These are phyloP conservation scores for Hyppa rectilinea DNA, from an alignment of 2,888 invertebrate genomes.

Conservation along the genomic window DNA sequence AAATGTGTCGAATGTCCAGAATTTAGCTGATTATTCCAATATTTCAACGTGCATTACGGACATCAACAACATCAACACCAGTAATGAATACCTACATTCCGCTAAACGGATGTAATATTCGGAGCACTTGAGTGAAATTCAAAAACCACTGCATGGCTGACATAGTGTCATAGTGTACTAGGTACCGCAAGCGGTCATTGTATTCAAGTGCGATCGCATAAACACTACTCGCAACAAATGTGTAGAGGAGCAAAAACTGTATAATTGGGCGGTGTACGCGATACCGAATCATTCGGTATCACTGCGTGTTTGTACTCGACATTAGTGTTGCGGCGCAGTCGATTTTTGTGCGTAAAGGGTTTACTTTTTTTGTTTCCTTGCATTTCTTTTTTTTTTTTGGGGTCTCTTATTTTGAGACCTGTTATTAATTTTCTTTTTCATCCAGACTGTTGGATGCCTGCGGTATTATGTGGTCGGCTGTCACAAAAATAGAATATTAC, in stretches of 20 bases:
- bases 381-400: background rate
- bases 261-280: constrained; percentile 84
- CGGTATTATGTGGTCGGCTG: background rate
- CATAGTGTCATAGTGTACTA: too few species aligned
- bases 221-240: constrained; percentile 81
- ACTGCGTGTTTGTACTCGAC: constrained; percentile 76
- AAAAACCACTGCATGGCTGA: constrained; percentile 60
- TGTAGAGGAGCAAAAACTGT: constrained; percentile 87
- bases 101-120: constrained; percentile 21
- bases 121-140: constrained; percentile 49
- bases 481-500: too few species aligned
- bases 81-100: constrained; percentile 31
- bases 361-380: background rate
- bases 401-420: background rate
- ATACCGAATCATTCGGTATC: constrained; percentile 86
- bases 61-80: constrained; percentile 6
- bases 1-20: background rate
- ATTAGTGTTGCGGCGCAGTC: constrained; percentile 75
- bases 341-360: constrained; percentile 49
- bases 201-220: constrained; percentile 68
- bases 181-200: constrained; percentile 50
- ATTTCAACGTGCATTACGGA: background rate
- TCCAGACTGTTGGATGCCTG: background rate
- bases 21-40: background rate
- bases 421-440: background rate